These are phyloP conservation scores for Ostrea edulis DNA, from an alignment of 1,140 invertebrate species.

Conservation along the genomic window DNA sequence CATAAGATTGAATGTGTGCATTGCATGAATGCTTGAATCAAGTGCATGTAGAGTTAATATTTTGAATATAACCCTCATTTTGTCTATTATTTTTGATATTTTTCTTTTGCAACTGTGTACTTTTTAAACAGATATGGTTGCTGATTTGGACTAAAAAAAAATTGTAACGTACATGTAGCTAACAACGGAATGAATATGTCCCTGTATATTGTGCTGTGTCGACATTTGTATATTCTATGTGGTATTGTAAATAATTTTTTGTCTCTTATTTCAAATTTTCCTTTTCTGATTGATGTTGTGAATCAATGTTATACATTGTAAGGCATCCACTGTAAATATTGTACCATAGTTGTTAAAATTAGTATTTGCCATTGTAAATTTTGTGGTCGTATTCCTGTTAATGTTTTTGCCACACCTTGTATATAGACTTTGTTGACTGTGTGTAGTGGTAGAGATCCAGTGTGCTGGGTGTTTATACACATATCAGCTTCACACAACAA, in stretches of 20 bases:
- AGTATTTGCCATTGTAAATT: not conserved
- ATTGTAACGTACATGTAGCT: not conserved
- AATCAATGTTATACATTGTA: constrained; percentile 37
- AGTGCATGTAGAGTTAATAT: not conserved
- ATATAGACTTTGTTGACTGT: constrained; percentile 8
- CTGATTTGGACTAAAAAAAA: constrained; percentile 11
- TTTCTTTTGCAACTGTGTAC: constrained; percentile 18
- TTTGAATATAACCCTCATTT: constrained; percentile 12
- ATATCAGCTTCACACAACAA: not conserved
- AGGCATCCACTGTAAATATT: not conserved
- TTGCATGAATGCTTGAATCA: not conserved
- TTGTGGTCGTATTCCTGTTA: not conserved
- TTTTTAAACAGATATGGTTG: constrained; percentile 30
- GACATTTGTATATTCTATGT: not conserved
- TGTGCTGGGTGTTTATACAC: not conserved
- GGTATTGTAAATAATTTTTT: constrained; percentile 10
- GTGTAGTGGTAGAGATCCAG: not conserved
- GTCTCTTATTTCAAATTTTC: constrained; percentile 17
- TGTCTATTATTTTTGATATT: constrained; percentile 27
- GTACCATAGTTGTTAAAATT: not conserved
- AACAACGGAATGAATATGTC: constrained; percentile 9
- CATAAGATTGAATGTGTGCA: not conserved
- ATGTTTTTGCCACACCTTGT: not conserved
- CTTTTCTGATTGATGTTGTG: constrained; percentile 30
- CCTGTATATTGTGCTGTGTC: constrained; percentile 13